These are phyloP conservation scores for Reticulitermes lucifugus DNA, from an alignment of 2,888 invertebrate genomes.

Conservation along the genomic window DNA sequence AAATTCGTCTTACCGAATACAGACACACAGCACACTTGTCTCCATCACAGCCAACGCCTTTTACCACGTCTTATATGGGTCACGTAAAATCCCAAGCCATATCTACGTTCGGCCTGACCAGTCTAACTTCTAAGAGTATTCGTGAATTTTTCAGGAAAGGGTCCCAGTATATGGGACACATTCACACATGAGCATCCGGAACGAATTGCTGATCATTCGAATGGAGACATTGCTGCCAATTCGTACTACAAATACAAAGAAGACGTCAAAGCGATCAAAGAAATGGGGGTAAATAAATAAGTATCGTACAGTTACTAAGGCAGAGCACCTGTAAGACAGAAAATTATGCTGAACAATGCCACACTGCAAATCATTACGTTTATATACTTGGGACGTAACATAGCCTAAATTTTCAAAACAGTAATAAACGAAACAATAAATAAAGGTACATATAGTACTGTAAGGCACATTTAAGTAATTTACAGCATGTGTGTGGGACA, in stretches of 20 bases:
- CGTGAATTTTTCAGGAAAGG: constrained; percentile 8
- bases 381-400: no score
- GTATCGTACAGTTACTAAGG: neutral
- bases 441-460: no score
- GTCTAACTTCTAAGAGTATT: neutral
- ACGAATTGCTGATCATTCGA: neutral
- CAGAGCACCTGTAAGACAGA: no score
- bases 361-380: no score
- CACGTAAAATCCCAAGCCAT: neutral
- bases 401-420: no score
- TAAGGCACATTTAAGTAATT: no score
- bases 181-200: neutral
- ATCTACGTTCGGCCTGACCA: no score
- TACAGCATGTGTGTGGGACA: no score
- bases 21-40: no score
- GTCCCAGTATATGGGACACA: constrained; percentile 7
- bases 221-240: constrained; percentile 20
- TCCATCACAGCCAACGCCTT: neutral
- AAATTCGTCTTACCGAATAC: no score
- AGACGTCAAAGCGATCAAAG: neutral
- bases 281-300: neutral
- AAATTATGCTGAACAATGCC: no score
- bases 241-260: constrained; percentile 19
- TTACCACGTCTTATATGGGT: neutral
- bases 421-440: no score